A percentile compares a stretch with the other conserved stretches of the same genome.
Conservation (phyloP, 2,797 vertebrate species). For the Apogon talboti region DNA sequence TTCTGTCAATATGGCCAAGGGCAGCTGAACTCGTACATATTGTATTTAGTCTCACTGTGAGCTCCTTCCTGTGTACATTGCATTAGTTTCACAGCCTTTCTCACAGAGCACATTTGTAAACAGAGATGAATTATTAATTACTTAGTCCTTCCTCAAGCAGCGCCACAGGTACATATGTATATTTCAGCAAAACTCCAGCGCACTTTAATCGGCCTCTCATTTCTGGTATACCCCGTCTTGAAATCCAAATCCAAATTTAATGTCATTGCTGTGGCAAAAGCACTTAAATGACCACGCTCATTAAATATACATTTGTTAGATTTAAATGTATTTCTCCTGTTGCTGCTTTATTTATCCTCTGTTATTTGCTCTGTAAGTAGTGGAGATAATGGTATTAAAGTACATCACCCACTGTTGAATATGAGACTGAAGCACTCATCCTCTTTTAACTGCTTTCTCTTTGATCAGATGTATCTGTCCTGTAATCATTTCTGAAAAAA, state of each 20-base stretch:
- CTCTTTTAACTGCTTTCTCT: constrained; percentile 38
- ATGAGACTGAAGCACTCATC: constrained; percentile 33
- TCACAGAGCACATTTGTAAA: constrained; percentile 50
- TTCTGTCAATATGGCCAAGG: background rate
- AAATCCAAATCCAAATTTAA: constrained; percentile 56
- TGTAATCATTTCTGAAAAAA: too few species aligned
- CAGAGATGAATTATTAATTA: constrained; percentile 52
- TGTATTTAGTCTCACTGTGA: background rate
- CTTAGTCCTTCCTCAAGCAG: constrained; percentile 34
- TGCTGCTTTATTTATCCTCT: constrained; percentile 44
- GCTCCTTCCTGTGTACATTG: background rate
- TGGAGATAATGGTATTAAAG: constrained; percentile 63
- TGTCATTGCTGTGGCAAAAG: constrained; percentile 37
- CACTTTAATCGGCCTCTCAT: constrained; percentile 36
- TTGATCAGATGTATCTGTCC: constrained; percentile 8
- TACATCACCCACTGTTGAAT: constrained; percentile 32
- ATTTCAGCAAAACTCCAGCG: constrained; percentile 41
- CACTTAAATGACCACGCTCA: constrained; percentile 45
- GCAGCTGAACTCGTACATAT: background rate
- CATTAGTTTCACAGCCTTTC: constrained; percentile 25
- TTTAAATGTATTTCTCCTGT: constrained; percentile 59
- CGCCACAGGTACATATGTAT: constrained; percentile 44
- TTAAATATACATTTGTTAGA: constrained; percentile 71
- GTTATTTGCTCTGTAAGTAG: constrained; percentile 60
- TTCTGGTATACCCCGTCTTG: constrained; percentile 30